Percentiles rank a stretch among this genome's conserved stretches.
Conservation (phyloP, 2,797 vertebrate genomes). For the Enteromius anoplus region DNA sequence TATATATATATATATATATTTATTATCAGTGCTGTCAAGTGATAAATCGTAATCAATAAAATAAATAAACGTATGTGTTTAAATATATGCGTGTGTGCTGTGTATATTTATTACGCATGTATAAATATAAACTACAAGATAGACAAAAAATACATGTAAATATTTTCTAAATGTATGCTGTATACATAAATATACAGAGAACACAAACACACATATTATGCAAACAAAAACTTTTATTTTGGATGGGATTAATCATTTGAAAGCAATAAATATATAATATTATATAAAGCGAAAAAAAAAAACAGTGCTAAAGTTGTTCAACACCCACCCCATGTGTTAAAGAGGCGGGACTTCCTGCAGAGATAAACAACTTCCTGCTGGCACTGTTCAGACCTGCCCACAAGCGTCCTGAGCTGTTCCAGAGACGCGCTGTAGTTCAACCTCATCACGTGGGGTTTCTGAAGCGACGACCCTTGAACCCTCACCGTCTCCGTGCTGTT, state of each 20-base stretch:
- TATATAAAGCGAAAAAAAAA: not conserved
- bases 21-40: no score
- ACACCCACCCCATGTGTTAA: slow-evolving; percentile 87
- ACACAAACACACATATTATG: no score
- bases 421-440: slow-evolving; percentile 77
- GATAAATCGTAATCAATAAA: no score
- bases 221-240: no score
- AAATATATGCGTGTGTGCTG: no score
- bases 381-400: slow-evolving; percentile 85
- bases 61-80: no score
- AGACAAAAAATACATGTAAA: no score
- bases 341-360: slow-evolving; percentile 89
- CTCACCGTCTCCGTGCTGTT: slow-evolving; percentile 75
- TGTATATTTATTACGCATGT: no score
- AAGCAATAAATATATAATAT: not conserved
- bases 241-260: no score
- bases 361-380: slow-evolving; percentile 90
- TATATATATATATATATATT: no score
- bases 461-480: slow-evolving; percentile 66
- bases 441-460: slow-evolving; percentile 73
- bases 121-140: no score
- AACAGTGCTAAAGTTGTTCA: not conserved
- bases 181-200: not conserved
- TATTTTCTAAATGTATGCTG: not conserved
- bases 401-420: slow-evolving; percentile 83